phyloP scores from a whole-genome alignment of 23 tunicate genomes.

The Pegea sp. region DNA sequence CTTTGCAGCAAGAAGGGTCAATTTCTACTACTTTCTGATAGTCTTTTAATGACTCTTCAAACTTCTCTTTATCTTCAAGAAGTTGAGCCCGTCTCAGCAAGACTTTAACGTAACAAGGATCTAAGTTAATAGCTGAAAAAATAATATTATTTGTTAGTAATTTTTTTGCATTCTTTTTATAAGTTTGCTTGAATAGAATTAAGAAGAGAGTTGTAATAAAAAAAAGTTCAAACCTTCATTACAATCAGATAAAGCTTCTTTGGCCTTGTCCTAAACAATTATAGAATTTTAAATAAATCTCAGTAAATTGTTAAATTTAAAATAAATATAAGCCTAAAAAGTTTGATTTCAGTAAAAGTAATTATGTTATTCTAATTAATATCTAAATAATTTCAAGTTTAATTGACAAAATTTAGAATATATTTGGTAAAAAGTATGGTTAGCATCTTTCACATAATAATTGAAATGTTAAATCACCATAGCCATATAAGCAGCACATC shows the following conservation, averaged over 20 bases:
- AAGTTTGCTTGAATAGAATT: too few relatives aligned
- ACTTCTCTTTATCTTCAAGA: conserved; percentile 43
- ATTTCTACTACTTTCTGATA: conserved; percentile 20
- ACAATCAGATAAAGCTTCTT: too few relatives aligned
- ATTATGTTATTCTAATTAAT: conserved; percentile 7
- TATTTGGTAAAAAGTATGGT: not conserved
- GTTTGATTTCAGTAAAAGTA: too few relatives aligned
- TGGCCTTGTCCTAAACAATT: too few relatives aligned
- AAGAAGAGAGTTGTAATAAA: too few relatives aligned
- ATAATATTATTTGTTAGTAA: not conserved
- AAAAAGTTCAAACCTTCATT: too few relatives aligned
- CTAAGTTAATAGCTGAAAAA: conserved; percentile 24
- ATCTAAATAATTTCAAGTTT: not conserved
- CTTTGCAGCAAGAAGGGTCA: conserved; percentile 26
- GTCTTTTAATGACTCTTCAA: conserved; percentile 44
- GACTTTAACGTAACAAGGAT: conserved; percentile 43
- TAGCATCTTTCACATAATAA: not conserved
- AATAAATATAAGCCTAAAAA: too few relatives aligned
- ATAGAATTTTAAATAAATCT: too few relatives aligned
- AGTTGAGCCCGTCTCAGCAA: conserved; percentile 48
- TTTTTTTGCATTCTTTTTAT: too few relatives aligned
- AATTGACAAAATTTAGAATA: not conserved
- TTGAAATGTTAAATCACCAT: conserved; percentile 1
- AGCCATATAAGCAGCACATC: conserved; percentile 26
- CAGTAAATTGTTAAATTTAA: too few relatives aligned